Percentiles rank a stretch among this genome's conserved stretches.
phyloP scores from a whole-genome alignment of 2,888 invertebrate genomes.

The Zeuzera pyrina region DNA sequence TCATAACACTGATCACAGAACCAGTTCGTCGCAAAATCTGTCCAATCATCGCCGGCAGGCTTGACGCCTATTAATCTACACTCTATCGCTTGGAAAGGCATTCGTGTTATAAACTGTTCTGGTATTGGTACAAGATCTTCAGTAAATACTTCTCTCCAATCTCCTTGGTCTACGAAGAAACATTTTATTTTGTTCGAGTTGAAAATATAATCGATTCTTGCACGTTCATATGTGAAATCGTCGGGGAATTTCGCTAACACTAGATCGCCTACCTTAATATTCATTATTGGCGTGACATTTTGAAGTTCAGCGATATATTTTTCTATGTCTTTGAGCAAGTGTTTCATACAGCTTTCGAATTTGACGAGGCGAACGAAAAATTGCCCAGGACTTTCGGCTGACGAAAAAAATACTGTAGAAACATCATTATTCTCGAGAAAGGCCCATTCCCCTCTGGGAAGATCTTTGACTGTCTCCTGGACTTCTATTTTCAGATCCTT shows the following conservation, averaged over 20 bases:
- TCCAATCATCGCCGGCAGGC: constrained; percentile 63
- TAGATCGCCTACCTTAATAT: constrained; percentile 45
- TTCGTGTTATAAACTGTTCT: constrained; percentile 52
- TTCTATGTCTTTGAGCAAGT: constrained; percentile 51
- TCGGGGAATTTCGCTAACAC: constrained; percentile 66
- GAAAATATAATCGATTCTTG: constrained; percentile 46
- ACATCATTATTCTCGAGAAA: constrained; percentile 50
- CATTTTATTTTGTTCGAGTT: constrained; percentile 55
- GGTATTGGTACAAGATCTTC: constrained; percentile 60
- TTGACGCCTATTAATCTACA: constrained; percentile 71
- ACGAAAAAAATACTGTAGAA: constrained; percentile 52
- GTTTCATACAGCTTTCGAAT: constrained; percentile 47
- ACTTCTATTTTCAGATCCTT: not conserved
- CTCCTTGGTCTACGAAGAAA: constrained; percentile 78
- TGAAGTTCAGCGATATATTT: constrained; percentile 31
- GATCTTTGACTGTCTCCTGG: not conserved
- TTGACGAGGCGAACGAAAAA: constrained; percentile 66
- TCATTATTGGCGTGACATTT: constrained; percentile 21
- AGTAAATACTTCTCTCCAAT: constrained; percentile 50
- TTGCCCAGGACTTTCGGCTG: constrained; percentile 51
- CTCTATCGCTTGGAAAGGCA: constrained; percentile 78
- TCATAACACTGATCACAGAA: constrained; percentile 59
- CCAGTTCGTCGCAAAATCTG: constrained; percentile 63
- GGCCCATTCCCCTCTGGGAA: constrained; percentile 44
- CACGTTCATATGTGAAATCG: constrained; percentile 52